Conservation (phyloP, 2,888 invertebrate genomes). For the Sclerodermus sp. region DNA sequence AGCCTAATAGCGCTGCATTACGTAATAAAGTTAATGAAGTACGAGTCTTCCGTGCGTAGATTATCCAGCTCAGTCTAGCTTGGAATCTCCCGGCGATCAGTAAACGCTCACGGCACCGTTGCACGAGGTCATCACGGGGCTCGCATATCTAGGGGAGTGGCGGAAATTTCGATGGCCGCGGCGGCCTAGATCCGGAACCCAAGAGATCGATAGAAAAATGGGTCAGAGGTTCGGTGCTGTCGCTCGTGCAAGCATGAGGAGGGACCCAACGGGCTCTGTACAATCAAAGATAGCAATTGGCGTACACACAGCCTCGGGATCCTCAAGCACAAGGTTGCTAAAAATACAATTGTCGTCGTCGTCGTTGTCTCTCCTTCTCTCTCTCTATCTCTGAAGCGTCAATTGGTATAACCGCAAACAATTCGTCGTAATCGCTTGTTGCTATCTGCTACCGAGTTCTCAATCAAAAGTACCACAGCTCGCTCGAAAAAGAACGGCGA, state of each 20-base stretch:
- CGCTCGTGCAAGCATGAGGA: neutral
- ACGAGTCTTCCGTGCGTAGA: neutral
- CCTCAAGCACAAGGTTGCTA: neutral
- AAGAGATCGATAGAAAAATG: constrained; percentile 51
- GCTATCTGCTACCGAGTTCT: too few relatives aligned
- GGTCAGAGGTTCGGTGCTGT: constrained; percentile 45
- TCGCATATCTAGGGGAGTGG: constrained; percentile 14
- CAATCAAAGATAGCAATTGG: too few relatives aligned
- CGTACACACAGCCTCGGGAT: too few relatives aligned
- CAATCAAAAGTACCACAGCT: too few relatives aligned
- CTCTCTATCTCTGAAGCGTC: neutral
- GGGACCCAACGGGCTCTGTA: too few relatives aligned
- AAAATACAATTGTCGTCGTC: too few relatives aligned
- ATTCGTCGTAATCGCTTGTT: too few relatives aligned
- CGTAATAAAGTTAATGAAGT: neutral
- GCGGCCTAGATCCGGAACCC: constrained; percentile 24
- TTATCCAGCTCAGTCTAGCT: neutral
- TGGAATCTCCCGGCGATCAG: neutral
- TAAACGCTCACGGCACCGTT: neutral
- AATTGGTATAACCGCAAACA: too few relatives aligned
- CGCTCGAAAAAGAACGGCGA: too few relatives aligned
- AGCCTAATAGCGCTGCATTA: neutral
- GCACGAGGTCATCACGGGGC: constrained; percentile 1
- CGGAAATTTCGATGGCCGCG: constrained; percentile 27
- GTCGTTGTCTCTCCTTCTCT: too few relatives aligned